Percentiles rank a stretch among this genome's conserved stretches.
These are phyloP conservation scores for Misgurnus mizolepis DNA, from an alignment of 2,113 vertebrate genomes.

Conservation along the genomic window DNA sequence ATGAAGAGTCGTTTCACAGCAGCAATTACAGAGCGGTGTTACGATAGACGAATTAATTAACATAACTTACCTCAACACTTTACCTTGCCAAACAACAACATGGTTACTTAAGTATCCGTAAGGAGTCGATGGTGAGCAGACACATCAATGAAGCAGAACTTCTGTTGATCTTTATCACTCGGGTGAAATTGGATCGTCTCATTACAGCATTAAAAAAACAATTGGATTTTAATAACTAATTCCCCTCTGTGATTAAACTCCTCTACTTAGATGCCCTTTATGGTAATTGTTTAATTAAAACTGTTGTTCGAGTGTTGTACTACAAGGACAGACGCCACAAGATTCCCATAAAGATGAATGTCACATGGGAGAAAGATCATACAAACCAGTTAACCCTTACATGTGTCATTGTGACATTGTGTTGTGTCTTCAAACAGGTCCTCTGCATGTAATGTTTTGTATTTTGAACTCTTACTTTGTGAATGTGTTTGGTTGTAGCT, in stretches of 20 bases:
- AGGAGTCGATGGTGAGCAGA: background rate
- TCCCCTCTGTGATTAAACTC: constrained; percentile 28
- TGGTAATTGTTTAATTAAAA: constrained; percentile 57
- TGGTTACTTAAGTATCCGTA: background rate
- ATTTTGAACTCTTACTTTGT: too few species aligned
- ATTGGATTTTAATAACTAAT: constrained; percentile 53
- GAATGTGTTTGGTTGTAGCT: too few species aligned
- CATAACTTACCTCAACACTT: constrained; percentile 19
- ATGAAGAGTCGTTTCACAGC: background rate
- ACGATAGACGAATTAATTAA: constrained; percentile 6
- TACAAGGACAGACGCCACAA: constrained; percentile 58
- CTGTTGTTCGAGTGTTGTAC: constrained; percentile 44
- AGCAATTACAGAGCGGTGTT: constrained; percentile 12
- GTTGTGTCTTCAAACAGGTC: background rate
- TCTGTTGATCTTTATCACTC: background rate
- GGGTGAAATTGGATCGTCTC: constrained; percentile 32
- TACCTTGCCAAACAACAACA: constrained; percentile 29
- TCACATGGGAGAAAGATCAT: constrained; percentile 44
- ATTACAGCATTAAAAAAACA: constrained; percentile 41
- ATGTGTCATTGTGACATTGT: constrained; percentile 42
- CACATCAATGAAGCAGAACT: background rate
- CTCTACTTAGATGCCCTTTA: constrained; percentile 53
- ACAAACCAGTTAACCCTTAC: constrained; percentile 59
- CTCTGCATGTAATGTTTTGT: background rate
- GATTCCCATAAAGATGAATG: constrained; percentile 57